Evolutionary conservation across 1,140 invertebrate genomes (phyloP).

Genomic region (Camponotus pennsylvanicus): DNA sequence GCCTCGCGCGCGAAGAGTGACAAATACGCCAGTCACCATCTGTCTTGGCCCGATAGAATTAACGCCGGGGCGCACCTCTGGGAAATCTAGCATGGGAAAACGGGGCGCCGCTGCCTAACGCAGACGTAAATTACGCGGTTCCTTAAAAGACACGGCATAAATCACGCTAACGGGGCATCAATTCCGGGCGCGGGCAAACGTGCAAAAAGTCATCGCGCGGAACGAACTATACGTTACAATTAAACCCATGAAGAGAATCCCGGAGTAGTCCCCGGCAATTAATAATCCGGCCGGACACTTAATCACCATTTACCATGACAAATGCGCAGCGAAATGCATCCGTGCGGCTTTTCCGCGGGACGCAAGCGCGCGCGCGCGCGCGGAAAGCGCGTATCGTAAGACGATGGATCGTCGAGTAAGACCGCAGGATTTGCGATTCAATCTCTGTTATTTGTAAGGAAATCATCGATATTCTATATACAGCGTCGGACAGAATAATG

Average conservation of each 20-base stretch:
- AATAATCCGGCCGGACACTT: conserved; percentile 63
- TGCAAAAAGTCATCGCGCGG: conserved; percentile 57
- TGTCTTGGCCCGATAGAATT: conserved; percentile 62
- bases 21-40: conserved; percentile 62
- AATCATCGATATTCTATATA: not conserved
- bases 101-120: conserved; percentile 25
- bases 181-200: conserved; percentile 44
- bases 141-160: conserved; percentile 62
- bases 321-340: conserved; percentile 57
- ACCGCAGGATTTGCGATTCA: not conserved
- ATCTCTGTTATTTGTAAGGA: not conserved
- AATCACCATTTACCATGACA: conserved; percentile 63
- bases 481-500: not conserved
- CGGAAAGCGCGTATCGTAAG: conserved; percentile 7
- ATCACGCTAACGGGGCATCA: conserved; percentile 63
- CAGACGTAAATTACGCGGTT: conserved; percentile 62
- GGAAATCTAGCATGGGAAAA: conserved; percentile 56
- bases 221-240: conserved; percentile 64
- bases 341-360: conserved; percentile 36
- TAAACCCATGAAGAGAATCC: conserved; percentile 57
- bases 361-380: not conserved
- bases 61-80: conserved; percentile 56
- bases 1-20: conserved; percentile 30
- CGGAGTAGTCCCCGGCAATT: conserved; percentile 53
- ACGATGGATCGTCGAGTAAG: not conserved